Percentiles rank a stretch among this genome's conserved stretches.
Evolutionary conservation across 2,113 vertebrate species (phyloP).

Genomic region (pig (Sus scrofa)): DNA sequence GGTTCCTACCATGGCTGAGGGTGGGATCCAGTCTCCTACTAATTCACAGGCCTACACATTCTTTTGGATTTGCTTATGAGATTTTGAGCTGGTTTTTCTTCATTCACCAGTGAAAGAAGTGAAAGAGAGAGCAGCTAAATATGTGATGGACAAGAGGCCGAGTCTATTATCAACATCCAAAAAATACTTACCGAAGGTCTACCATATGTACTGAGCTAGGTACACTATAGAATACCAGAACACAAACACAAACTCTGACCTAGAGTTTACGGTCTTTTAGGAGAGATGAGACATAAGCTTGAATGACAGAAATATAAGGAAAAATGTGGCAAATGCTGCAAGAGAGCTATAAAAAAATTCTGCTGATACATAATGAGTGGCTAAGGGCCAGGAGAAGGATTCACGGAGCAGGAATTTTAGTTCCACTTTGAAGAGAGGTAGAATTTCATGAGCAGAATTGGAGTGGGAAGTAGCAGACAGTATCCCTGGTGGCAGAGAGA

Average conservation of each 20-base stretch:
- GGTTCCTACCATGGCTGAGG: not conserved
- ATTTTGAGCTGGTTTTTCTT: not conserved
- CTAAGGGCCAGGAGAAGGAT: not conserved
- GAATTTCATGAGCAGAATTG: not conserved
- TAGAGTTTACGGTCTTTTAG: not conserved
- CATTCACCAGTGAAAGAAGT: not conserved
- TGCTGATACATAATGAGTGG: not conserved
- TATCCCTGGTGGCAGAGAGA: not conserved
- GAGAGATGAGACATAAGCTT: not conserved
- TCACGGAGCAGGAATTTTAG: too few species aligned
- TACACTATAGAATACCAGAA: fast-evolving
- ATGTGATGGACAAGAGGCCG: not conserved
- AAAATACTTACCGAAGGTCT: not conserved
- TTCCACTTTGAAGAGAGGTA: not conserved
- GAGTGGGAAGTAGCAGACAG: too few species aligned
- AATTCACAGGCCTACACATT: not conserved
- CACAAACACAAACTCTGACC: not conserved
- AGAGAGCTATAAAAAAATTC: not conserved
- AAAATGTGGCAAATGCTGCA: not conserved
- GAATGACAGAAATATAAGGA: not conserved
- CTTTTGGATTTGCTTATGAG: not conserved
- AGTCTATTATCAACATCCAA: not conserved
- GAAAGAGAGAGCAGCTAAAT: not conserved
- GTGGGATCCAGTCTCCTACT: not conserved
- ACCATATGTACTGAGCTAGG: not conserved